Conservation (phyloP, 2,113 vertebrate species). For the Hydropotes inermis region DNA sequence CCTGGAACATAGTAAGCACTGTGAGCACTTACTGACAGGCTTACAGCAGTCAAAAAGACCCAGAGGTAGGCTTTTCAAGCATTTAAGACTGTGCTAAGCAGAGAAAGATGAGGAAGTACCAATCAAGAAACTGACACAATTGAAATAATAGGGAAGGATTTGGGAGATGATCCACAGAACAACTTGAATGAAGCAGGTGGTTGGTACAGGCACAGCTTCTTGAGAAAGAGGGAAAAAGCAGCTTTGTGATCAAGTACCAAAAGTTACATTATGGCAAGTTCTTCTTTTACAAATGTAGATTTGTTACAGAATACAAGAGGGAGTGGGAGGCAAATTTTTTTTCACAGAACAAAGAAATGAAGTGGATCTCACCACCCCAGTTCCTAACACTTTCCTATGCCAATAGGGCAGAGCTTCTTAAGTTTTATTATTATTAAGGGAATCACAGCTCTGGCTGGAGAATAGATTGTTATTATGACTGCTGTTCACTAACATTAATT, state of each 20-base stretch:
- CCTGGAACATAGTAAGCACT: neutral
- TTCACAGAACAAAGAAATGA: neutral
- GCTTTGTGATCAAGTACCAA: neutral
- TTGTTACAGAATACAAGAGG: neutral
- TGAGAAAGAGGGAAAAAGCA: neutral
- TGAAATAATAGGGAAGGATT: neutral
- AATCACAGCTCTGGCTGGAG: neutral
- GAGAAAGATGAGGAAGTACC: neutral
- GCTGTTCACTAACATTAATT: constrained; percentile 19
- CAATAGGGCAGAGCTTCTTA: neutral
- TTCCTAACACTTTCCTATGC: neutral
- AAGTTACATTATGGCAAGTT: neutral
- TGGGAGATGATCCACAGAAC: neutral
- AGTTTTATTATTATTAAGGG: constrained; percentile 15
- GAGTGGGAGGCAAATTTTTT: neutral
- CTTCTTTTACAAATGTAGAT: constrained; percentile 10
- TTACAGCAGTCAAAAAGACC: neutral
- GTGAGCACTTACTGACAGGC: neutral
- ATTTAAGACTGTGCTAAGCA: neutral
- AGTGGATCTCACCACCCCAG: neutral
- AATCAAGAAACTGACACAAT: neutral
- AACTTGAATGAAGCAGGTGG: neutral
- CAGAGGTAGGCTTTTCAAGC: neutral
- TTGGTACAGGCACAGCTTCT: neutral
- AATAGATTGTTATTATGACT: neutral